Evolutionary conservation across 2,888 invertebrate species (phyloP).

Genomic region (Cactoblastis cactorum): DNA sequence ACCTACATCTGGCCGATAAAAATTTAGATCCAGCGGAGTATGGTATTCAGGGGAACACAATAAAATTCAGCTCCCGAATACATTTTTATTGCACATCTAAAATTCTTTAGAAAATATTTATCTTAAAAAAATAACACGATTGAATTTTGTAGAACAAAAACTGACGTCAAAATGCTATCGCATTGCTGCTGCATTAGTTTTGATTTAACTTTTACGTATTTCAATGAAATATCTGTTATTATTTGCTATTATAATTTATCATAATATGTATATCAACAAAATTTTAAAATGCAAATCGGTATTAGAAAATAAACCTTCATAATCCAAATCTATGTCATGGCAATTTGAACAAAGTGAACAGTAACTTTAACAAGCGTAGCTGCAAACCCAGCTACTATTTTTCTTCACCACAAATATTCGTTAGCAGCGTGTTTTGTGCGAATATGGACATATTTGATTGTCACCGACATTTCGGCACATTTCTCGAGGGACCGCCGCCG

Average conservation of each 20-base stretch:
- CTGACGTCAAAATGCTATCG: too few relatives aligned
- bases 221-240: too few relatives aligned
- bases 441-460: conserved; percentile 15
- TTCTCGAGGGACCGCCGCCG: conserved; percentile 19
- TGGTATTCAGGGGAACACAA: neutral
- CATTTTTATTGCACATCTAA: neutral
- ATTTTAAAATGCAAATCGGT: too few relatives aligned
- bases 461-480: conserved; percentile 17
- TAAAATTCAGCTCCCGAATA: neutral
- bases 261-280: too few relatives aligned
- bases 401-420: neutral
- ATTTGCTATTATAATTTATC: too few relatives aligned
- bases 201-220: too few relatives aligned
- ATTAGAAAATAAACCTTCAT: too few relatives aligned
- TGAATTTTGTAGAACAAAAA: neutral
- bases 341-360: too few relatives aligned
- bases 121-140: neutral
- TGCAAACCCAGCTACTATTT: neutral
- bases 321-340: too few relatives aligned
- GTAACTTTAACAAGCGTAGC: too few relatives aligned
- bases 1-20: conserved; percentile 33
- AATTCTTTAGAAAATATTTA: neutral
- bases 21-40: conserved; percentile 26
- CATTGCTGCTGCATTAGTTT: too few relatives aligned
- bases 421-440: neutral